phyloP scores from a whole-genome alignment of 2,113 vertebrate genomes.

The Trachemys scripta region DNA sequence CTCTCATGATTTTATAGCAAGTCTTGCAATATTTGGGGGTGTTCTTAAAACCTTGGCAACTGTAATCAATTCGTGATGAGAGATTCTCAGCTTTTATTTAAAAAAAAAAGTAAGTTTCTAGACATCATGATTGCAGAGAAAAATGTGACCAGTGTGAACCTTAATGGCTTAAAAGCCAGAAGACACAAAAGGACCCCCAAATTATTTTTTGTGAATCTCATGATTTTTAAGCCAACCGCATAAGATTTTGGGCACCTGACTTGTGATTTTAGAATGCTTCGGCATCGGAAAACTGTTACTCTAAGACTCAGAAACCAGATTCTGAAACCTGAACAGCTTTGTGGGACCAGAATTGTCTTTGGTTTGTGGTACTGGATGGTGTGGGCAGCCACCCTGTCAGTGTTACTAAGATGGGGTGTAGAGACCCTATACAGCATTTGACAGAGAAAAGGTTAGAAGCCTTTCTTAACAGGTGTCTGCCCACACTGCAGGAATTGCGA shows the following conservation, averaged over 20 bases:
- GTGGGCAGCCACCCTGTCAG: not conserved
- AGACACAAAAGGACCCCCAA: not conserved
- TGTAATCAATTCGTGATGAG: not conserved
- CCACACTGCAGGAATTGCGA: not conserved
- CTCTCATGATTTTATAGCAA: not conserved
- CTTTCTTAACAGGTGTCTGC: not conserved
- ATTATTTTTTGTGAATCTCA: not conserved
- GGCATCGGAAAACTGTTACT: not conserved
- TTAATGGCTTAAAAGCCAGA: not conserved
- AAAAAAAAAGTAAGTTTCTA: not conserved
- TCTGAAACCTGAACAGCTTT: not conserved
- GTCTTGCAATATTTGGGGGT: not conserved
- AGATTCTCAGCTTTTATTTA: not conserved
- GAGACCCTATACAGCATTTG: not conserved
- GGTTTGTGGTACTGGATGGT: not conserved
- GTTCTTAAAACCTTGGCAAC: not conserved
- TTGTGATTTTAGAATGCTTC: not conserved
- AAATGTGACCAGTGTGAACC: not conserved
- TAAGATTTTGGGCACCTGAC: not conserved
- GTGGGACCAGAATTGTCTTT: not conserved
- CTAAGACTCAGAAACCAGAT: not conserved
- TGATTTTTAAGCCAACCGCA: not conserved
- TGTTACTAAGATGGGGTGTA: not conserved
- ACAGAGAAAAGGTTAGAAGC: not conserved
- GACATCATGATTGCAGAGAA: not conserved